Evolutionary conservation across 2,888 invertebrate genomes (phyloP).

Genomic region (Ochropleura plecta): DNA sequence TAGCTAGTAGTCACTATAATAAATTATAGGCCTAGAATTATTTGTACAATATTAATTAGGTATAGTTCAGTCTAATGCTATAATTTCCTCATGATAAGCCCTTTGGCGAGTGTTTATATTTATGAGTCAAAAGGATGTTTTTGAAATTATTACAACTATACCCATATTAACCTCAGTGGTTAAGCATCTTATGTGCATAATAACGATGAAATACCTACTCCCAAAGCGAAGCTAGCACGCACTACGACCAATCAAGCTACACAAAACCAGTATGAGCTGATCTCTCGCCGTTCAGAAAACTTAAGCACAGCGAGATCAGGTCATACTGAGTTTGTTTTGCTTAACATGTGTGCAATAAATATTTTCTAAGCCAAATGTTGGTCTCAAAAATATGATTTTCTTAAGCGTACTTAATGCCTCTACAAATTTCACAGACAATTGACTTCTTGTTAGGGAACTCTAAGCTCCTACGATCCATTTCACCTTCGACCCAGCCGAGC

Average conservation of each 20-base stretch:
- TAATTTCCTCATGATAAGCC: conserved; percentile 19
- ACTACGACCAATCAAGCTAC: background rate
- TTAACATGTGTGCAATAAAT: background rate
- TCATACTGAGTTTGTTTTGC: background rate
- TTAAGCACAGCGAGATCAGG: background rate
- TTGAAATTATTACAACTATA: conserved; percentile 15
- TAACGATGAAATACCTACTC: background rate
- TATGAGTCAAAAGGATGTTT: conserved; percentile 7
- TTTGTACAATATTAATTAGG: background rate
- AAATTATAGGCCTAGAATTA: background rate
- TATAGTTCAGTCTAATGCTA: conserved; percentile 31
- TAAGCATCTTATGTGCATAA: conserved; percentile 16
- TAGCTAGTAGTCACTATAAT: conserved; percentile 3
- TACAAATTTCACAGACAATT: conserved; percentile 78
- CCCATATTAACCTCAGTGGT: conserved; percentile 12
- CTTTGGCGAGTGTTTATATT: conserved; percentile 10
- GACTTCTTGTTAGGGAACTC: conserved; percentile 77
- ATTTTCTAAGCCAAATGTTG: conserved; percentile 12
- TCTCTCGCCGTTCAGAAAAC: background rate
- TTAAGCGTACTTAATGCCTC: conserved; percentile 79
- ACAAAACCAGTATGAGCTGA: background rate
- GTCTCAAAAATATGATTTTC: conserved; percentile 37
- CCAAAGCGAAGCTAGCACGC: background rate
- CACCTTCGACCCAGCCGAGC: conserved; percentile 76
- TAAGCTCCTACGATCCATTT: conserved; percentile 73